Percentiles rank a stretch among this genome's conserved stretches.
These are phyloP conservation scores for Torymus auratus DNA, from an alignment of 2,888 invertebrate genomes.

Conservation along the genomic window DNA sequence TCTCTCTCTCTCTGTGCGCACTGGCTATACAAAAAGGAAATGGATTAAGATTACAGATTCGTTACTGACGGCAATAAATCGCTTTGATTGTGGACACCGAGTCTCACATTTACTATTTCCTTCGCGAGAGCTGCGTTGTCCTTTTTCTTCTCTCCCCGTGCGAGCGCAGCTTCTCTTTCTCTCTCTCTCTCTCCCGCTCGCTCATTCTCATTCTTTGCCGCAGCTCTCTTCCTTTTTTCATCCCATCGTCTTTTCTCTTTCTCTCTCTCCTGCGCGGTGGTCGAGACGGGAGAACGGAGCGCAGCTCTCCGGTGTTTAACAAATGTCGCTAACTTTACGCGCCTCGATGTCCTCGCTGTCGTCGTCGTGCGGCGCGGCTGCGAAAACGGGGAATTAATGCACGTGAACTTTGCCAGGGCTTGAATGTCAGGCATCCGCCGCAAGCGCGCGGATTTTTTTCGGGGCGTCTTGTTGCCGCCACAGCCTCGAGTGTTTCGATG, in stretches of 20 bases:
- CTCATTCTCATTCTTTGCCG: conserved; percentile 39
- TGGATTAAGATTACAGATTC: conserved; percentile 59
- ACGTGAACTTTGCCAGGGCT: conserved; percentile 49
- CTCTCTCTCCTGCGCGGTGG: too few relatives aligned
- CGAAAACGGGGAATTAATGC: conserved; percentile 46
- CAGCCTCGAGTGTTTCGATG: conserved; percentile 9
- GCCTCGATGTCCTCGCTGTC: conserved; percentile 13
- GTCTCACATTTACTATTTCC: conserved; percentile 51
- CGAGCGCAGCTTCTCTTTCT: conserved; percentile 34
- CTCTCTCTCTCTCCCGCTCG: conserved; percentile 38
- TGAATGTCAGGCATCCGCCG: conserved; percentile 46
- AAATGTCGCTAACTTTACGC: conserved; percentile 39
- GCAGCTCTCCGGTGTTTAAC: conserved; percentile 47
- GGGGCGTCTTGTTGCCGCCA: neutral
- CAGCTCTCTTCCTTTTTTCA: neutral
- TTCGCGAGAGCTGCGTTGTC: conserved; percentile 16
- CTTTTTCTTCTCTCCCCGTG: conserved; percentile 29
- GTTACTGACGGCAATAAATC: conserved; percentile 56
- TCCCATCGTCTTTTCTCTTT: neutral
- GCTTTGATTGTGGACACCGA: conserved; percentile 55
- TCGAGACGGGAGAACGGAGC: neutral
- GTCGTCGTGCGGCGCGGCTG: neutral
- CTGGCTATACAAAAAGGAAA: conserved; percentile 44
- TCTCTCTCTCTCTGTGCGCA: neutral
- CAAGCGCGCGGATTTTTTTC: conserved; percentile 8